Evolutionary conservation across 2,888 invertebrate species (phyloP).

Genomic region (Tortrix viridana): DNA sequence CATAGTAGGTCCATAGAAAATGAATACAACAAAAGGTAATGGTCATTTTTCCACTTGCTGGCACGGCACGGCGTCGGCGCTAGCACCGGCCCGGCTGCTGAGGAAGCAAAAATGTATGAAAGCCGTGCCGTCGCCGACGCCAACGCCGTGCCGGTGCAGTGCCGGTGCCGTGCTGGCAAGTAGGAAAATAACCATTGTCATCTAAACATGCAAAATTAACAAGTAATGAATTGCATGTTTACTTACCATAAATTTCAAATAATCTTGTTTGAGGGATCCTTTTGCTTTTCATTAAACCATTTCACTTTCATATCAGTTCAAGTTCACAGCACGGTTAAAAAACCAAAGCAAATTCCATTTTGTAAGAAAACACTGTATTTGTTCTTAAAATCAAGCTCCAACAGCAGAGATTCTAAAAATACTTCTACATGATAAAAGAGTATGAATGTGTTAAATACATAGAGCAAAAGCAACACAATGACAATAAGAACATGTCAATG

Average conservation of each 20-base stretch:
- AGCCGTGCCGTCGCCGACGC: too few species aligned
- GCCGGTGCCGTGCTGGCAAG: too few species aligned
- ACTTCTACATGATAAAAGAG: slow-evolving; percentile 78
- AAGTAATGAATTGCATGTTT: neutral
- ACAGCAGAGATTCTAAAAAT: slow-evolving; percentile 78
- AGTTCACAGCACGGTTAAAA: slow-evolving; percentile 35
- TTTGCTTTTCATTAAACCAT: slow-evolving; percentile 62
- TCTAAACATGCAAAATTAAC: too few species aligned
- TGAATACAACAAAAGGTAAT: too few species aligned
- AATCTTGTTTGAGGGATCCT: slow-evolving; percentile 52
- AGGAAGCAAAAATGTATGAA: too few species aligned
- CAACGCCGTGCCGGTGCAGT: too few species aligned
- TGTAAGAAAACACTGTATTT: slow-evolving; percentile 43
- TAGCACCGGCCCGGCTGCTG: too few species aligned
- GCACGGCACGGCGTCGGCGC: too few species aligned
- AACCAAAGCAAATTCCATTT: slow-evolving; percentile 38
- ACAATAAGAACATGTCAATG: slow-evolving; percentile 69
- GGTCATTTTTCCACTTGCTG: too few species aligned
- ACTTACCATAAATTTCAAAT: slow-evolving; percentile 74
- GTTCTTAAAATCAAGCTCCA: slow-evolving; percentile 63
- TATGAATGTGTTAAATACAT: slow-evolving; percentile 73
- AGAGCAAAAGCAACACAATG: slow-evolving; percentile 73
- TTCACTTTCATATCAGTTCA: slow-evolving; percentile 55
- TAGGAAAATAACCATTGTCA: too few species aligned
- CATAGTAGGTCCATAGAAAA: too few species aligned